phyloP scores from a whole-genome alignment of 2,888 invertebrate species.

The Bhutanitis thaidina region DNA sequence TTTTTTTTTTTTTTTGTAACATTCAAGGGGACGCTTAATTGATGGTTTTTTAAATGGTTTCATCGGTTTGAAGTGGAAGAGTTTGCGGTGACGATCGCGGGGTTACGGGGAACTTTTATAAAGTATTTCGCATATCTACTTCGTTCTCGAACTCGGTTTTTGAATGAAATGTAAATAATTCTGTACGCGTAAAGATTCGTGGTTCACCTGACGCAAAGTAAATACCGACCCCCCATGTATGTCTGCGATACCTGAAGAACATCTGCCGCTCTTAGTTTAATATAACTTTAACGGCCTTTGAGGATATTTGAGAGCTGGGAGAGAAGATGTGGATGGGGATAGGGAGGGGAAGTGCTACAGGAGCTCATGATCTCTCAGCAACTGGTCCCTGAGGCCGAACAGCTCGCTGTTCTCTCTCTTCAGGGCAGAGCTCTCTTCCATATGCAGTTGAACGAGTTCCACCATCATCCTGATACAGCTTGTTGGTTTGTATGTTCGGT shows the following conservation, averaged over 20 bases:
- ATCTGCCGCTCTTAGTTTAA: too few species aligned
- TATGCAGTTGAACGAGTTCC: conserved; percentile 91
- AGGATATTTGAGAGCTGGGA: too few species aligned
- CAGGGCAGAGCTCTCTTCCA: conserved; percentile 88
- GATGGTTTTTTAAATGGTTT: conserved; percentile 45
- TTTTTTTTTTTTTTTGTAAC: conserved; percentile 26
- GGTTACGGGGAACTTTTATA: not conserved
- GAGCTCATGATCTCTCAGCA: conserved; percentile 93
- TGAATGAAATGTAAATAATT: too few species aligned
- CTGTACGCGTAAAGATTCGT: too few species aligned
- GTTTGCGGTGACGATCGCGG: conserved; percentile 2
- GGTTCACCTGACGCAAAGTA: too few species aligned
- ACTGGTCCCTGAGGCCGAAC: conserved; percentile 87
- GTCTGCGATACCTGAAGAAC: too few species aligned
- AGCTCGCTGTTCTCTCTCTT: conserved; percentile 92
- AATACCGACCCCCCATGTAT: too few species aligned
- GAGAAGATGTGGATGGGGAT: too few species aligned
- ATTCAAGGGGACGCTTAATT: conserved; percentile 33
- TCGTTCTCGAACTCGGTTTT: too few species aligned
- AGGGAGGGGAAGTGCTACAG: too few species aligned
- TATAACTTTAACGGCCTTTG: too few species aligned
- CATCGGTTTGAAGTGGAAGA: conserved; percentile 10
- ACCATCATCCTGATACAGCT: conserved; percentile 88
- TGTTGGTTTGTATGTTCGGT: conserved; percentile 85
- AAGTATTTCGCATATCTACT: not conserved